phyloP scores from a whole-genome alignment of 1,140 invertebrate species.

The Cecropterus lyciades region DNA sequence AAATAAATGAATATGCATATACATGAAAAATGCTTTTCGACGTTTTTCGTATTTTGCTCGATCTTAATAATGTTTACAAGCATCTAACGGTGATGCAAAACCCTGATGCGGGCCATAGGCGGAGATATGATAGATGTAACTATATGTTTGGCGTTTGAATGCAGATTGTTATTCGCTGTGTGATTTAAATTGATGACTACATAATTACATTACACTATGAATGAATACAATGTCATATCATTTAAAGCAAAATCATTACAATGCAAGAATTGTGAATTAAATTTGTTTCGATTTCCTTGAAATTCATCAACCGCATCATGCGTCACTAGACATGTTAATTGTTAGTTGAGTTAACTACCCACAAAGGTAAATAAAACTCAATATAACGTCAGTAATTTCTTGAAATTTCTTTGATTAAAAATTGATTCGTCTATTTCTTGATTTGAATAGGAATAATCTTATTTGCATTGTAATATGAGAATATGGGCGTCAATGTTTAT shows the following conservation, averaged over 20 bases:
- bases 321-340: background rate
- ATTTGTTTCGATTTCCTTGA: background rate
- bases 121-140: constrained; percentile 15
- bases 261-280: constrained; percentile 4
- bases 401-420: too few relatives aligned
- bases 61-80: too few relatives aligned
- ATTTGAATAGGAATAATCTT: background rate
- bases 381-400: too few relatives aligned
- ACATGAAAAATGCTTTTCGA: too few relatives aligned
- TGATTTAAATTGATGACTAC: constrained; percentile 34
- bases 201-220: constrained; percentile 9
- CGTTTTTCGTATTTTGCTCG: too few relatives aligned
- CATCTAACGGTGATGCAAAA: too few relatives aligned
- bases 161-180: constrained; percentile 19
- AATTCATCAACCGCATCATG: constrained; percentile 3
- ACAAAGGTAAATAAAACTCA: too few relatives aligned
- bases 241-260: constrained; percentile 7
- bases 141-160: constrained; percentile 14
- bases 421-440: background rate
- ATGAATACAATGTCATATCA: constrained; percentile 1
- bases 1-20: too few relatives aligned
- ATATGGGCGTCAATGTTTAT: constrained; percentile 25
- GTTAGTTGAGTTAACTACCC: background rate
- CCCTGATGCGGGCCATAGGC: background rate
- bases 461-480: constrained; percentile 14